These are phyloP conservation scores for Chelon auratus DNA, from an alignment of 2,797 vertebrate species.

Conservation along the genomic window DNA sequence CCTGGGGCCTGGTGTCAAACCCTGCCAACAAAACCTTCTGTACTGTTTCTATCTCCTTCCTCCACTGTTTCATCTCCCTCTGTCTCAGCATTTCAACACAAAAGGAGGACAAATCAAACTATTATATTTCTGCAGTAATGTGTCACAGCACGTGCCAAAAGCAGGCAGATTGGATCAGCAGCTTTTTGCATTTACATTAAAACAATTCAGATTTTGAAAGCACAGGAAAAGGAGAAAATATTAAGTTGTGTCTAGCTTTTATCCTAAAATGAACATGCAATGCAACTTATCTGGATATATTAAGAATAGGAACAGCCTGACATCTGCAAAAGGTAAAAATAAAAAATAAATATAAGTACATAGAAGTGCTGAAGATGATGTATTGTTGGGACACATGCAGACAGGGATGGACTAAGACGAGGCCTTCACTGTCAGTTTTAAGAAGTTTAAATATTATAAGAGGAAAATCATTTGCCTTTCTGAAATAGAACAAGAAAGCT, in stretches of 20 bases:
- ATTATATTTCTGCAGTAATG: neutral
- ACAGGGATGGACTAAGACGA: neutral
- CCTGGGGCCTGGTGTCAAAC: slow-evolving; percentile 60
- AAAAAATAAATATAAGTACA: slow-evolving; percentile 1
- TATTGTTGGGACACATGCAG: slow-evolving; percentile 23
- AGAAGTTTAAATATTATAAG: slow-evolving; percentile 22
- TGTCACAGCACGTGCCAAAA: neutral
- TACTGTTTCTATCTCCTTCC: slow-evolving; percentile 35
- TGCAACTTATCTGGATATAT: no score
- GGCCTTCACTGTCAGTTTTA: slow-evolving; percentile 30
- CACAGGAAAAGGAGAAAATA: neutral
- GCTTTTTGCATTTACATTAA: neutral
- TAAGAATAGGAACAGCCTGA: slow-evolving; percentile 15
- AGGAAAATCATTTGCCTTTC: slow-evolving; percentile 29
- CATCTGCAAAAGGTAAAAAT: slow-evolving; percentile 18
- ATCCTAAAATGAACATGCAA: slow-evolving; percentile 26
- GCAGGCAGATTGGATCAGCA: neutral
- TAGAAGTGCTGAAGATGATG: slow-evolving; percentile 27
- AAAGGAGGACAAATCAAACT: slow-evolving; percentile 31
- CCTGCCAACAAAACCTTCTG: slow-evolving; percentile 68
- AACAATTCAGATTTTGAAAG: neutral
- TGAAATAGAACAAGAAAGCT: slow-evolving; percentile 29
- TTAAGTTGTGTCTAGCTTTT: neutral
- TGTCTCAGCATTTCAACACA: slow-evolving; percentile 20
- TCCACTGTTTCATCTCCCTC: slow-evolving; percentile 23